Conservation (phyloP, 2,888 invertebrate species). For the Macrophya annulata region DNA sequence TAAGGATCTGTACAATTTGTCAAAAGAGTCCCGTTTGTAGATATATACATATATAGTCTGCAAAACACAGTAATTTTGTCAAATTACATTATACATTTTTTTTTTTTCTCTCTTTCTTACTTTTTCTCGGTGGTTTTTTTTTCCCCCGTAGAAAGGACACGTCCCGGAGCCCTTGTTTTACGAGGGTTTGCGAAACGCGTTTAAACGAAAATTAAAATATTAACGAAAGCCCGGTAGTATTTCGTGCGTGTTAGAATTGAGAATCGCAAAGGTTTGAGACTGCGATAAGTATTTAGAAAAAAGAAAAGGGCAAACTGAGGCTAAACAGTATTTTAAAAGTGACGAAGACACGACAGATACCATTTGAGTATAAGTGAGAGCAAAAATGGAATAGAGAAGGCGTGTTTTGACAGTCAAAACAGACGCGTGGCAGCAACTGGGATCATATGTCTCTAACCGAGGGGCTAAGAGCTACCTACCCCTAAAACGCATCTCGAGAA, state of each 20-base stretch:
- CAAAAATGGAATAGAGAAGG: constrained; percentile 49
- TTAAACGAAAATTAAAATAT: constrained; percentile 52
- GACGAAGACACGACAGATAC: constrained; percentile 31
- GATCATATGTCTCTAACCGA: constrained; percentile 62
- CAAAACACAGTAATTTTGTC: background rate
- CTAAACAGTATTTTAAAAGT: constrained; percentile 23
- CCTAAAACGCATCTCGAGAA: constrained; percentile 13
- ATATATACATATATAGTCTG: background rate
- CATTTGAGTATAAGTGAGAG: background rate
- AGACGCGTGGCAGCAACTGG: constrained; percentile 66
- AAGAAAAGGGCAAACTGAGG: background rate
- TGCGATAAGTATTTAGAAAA: background rate
- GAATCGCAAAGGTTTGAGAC: constrained; percentile 34
- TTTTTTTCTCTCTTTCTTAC: background rate
- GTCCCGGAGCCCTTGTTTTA: constrained; percentile 7
- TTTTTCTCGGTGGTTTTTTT: no score
- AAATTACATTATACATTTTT: background rate
- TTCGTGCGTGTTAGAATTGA: constrained; percentile 43
- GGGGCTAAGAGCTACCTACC: constrained; percentile 19
- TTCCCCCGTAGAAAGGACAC: background rate
- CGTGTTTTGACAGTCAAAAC: constrained; percentile 69
- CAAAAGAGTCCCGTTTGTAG: background rate
- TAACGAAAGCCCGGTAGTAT: constrained; percentile 22
- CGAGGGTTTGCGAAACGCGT: constrained; percentile 28
- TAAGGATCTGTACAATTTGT: background rate